Conservation (phyloP, 2,888 invertebrate genomes). For the Anthoptus insignis region DNA sequence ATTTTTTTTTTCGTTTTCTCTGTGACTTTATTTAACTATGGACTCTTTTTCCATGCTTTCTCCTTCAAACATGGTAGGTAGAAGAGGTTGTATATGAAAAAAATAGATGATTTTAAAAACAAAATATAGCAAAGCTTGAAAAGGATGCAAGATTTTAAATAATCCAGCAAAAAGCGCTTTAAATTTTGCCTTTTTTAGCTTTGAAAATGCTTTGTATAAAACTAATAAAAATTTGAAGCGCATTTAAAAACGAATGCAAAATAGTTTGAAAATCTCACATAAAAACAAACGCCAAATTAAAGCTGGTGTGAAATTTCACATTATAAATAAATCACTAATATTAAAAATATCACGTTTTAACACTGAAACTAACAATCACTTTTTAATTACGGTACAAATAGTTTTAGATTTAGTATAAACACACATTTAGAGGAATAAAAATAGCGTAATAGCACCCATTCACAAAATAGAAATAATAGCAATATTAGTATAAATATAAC, state of each 20-base stretch:
- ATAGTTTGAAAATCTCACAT: slow-evolving; percentile 10
- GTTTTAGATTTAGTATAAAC: slow-evolving; percentile 22
- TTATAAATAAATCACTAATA: slow-evolving; percentile 20
- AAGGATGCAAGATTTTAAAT: slow-evolving; percentile 34
- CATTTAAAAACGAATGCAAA: slow-evolving; percentile 5
- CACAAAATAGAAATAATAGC: slow-evolving; percentile 24
- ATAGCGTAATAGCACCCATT: slow-evolving; percentile 11
- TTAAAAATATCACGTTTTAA: slow-evolving; percentile 13
- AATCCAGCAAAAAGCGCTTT: slow-evolving; percentile 25
- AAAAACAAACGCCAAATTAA: slow-evolving; percentile 50
- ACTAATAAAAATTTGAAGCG: slow-evolving; percentile 41
- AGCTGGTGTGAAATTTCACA: slow-evolving; percentile 48
- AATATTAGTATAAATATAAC: neutral
- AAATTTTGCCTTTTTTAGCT: slow-evolving; percentile 28
- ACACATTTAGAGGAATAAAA: slow-evolving; percentile 21
- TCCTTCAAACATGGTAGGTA: slow-evolving; percentile 86
- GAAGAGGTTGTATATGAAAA: slow-evolving; percentile 84
- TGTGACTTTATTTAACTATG: slow-evolving; percentile 72
- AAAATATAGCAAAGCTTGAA: slow-evolving; percentile 46
- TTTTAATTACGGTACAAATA: slow-evolving; percentile 9
- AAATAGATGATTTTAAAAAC: slow-evolving; percentile 62
- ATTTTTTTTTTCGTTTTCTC: slow-evolving; percentile 33
- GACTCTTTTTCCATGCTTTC: slow-evolving; percentile 86
- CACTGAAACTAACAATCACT: slow-evolving; percentile 5
- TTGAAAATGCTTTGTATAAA: slow-evolving; percentile 23